Evolutionary conservation across 2,797 vertebrate species (phyloP), one percentile per base, ranked within the genome.

Genomic region (Sitta carolinensis): DNA sequence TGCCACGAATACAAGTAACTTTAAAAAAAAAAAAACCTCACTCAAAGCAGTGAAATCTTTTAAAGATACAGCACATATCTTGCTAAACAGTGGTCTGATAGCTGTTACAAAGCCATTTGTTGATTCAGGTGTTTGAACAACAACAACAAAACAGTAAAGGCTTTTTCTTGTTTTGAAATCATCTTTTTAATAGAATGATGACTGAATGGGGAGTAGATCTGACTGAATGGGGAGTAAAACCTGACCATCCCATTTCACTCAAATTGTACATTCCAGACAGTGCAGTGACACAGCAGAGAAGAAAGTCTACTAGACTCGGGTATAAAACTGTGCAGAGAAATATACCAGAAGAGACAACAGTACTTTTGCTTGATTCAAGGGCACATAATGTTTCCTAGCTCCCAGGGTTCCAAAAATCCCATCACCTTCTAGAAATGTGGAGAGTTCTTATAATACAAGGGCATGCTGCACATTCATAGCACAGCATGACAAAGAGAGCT

Each of bases 1-100:
- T 94, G 84, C 83, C 90, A 95, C 59, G n/a, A 95, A 92, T 83
- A 64, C 84, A 86, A 84, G 66, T 72, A 75, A n/a, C 43, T 68
- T 94, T 58, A 8, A 16, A 21, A 66, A 23, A 21, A 66, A 23
- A 21, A 10, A 55, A 59, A 15, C 2, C 17, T 76, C 78, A 64
- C 58, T 87, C 55, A 89, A 87, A 93, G 66, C 27, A 66, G 61
- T 29, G 22, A 89, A 79, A 78, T 76, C 40, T 87, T 87, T 95
- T 85, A 94, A 90, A 97, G 81, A 75, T 38, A 86, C 83, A 93
- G 68, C 77, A 61, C n/a, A 87, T 43, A 75, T 50, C 48, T 82
- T 45, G 45, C 47, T 45, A 42, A 81, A 63, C 9, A 10, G 51
- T 30, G 59, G 18, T 22, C 48, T 88, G 59, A 74, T 32, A 48